These are phyloP conservation scores for Okapia johnstoni DNA, from an alignment of 2,113 vertebrate species.

Conservation along the genomic window DNA sequence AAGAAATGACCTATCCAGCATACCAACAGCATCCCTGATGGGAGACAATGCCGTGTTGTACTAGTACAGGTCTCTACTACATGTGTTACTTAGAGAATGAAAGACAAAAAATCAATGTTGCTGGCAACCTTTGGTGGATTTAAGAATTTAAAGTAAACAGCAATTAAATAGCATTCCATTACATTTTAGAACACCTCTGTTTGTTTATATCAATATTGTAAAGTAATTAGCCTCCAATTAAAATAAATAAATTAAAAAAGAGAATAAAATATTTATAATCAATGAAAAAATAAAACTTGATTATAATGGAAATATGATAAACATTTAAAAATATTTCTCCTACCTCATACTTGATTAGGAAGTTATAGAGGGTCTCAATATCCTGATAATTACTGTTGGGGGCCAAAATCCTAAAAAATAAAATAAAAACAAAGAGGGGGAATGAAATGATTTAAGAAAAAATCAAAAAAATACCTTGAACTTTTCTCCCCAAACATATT, in stretches of 20 bases:
- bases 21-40: neutral
- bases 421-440: constrained; percentile 7
- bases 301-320: constrained; percentile 5
- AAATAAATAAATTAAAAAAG: too few species aligned
- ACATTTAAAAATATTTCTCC: constrained; percentile 57
- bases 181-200: neutral
- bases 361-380: constrained; percentile 84
- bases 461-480: constrained; percentile 12
- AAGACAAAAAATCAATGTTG: neutral
- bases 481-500: neutral
- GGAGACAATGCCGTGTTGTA: neutral
- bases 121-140: neutral
- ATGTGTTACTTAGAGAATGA: neutral
- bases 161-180: neutral
- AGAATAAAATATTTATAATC: too few species aligned
- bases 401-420: constrained; percentile 85
- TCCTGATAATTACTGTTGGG: constrained; percentile 85
- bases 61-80: neutral
- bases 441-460: constrained; percentile 46
- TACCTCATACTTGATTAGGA: constrained; percentile 87
- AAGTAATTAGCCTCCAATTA: too few species aligned
- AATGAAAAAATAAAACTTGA: neutral
- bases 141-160: constrained; percentile 13
- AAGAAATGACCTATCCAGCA: neutral
- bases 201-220: neutral